Conservation (phyloP, 2,888 invertebrate genomes). For the Macaria notata region DNA sequence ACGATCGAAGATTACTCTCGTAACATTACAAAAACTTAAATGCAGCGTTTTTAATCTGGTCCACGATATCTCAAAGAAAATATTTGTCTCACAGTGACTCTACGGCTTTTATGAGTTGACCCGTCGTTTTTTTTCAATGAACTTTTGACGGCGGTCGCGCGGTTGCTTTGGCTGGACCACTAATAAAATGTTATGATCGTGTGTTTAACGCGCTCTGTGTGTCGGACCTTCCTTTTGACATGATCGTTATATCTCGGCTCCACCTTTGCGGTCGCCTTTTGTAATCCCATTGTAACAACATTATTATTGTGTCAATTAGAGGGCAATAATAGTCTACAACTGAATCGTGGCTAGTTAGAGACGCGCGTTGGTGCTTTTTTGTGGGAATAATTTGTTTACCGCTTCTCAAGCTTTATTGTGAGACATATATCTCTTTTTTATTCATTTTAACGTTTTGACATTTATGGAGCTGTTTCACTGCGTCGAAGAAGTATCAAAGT, state of each 20-base stretch:
- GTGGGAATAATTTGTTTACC: slow-evolving; percentile 27
- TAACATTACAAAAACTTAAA: slow-evolving; percentile 31
- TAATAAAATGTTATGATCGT: slow-evolving; percentile 82
- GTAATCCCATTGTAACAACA: slow-evolving; percentile 72
- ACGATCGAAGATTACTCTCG: slow-evolving; percentile 11
- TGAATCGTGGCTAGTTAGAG: slow-evolving; percentile 66
- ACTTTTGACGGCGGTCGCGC: slow-evolving; percentile 77
- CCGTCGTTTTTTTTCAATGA: slow-evolving; percentile 75
- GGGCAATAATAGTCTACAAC: slow-evolving; percentile 65
- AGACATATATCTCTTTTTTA: background rate
- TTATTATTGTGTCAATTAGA: slow-evolving; percentile 79
- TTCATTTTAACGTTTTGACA: too few relatives aligned
- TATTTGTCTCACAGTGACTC: slow-evolving; percentile 69
- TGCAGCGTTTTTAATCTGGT: slow-evolving; percentile 36
- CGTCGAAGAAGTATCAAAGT: background rate
- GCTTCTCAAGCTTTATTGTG: slow-evolving; percentile 23
- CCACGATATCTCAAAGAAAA: slow-evolving; percentile 54
- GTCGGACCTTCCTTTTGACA: slow-evolving; percentile 80
- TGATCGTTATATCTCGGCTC: slow-evolving; percentile 75
- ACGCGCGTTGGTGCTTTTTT: slow-evolving; percentile 34
- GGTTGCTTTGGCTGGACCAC: slow-evolving; percentile 79
- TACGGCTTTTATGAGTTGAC: slow-evolving; percentile 77
- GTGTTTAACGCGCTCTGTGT: slow-evolving; percentile 80
- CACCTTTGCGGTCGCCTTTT: slow-evolving; percentile 76
- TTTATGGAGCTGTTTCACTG: too few relatives aligned